phyloP scores from a whole-genome alignment of 2,797 vertebrate species.

The Schizopygopsis malacanthus region DNA sequence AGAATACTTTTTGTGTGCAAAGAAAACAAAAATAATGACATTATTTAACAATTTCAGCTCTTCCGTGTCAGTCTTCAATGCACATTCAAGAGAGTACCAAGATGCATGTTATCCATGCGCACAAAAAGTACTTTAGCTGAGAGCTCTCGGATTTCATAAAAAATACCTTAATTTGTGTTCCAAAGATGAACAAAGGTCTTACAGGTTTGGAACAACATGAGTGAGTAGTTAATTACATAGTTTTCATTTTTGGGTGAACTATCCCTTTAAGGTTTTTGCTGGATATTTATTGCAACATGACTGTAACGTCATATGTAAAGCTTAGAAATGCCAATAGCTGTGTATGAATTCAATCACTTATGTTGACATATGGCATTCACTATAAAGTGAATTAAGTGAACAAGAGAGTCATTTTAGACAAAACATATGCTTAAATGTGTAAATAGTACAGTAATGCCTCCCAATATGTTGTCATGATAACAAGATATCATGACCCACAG shows the following conservation, averaged over 20 bases:
- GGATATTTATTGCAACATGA: neutral
- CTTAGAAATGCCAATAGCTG: neutral
- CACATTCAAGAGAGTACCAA: too few species aligned
- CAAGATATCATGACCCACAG: neutral
- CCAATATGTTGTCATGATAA: neutral
- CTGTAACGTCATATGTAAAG: neutral
- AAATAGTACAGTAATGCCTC: constrained; percentile 7
- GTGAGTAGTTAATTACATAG: neutral
- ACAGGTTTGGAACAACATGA: neutral
- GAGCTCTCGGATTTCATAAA: neutral
- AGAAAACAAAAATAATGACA: too few species aligned
- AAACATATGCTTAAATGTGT: neutral
- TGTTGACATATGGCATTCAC: neutral
- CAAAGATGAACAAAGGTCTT: neutral
- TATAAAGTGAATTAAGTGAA: neutral
- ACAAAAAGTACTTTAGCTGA: neutral
- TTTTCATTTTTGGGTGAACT: neutral
- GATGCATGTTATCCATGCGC: too few species aligned
- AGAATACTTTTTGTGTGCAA: too few species aligned
- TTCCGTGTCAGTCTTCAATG: too few species aligned
- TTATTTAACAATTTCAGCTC: too few species aligned
- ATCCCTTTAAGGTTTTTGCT: neutral
- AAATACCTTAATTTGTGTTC: neutral
- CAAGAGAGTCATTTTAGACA: neutral
- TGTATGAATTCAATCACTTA: neutral